Percentiles rank a stretch among this genome's conserved stretches.
phyloP scores from a whole-genome alignment of 1,140 invertebrate species.

The Pseudomyrmex dendroicus region DNA sequence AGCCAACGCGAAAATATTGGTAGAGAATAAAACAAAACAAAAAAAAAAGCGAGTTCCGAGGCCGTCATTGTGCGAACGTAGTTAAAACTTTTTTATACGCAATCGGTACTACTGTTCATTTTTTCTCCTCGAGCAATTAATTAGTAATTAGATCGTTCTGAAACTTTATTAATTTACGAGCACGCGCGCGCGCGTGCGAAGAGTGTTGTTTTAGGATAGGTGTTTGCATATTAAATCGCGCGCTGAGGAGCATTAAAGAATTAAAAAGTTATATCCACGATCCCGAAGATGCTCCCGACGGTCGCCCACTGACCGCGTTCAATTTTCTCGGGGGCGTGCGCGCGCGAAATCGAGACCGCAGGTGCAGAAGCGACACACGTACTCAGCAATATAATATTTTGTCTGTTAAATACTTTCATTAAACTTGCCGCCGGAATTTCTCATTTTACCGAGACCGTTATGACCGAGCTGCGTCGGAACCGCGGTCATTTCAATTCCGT shows the following conservation, averaged over 20 bases:
- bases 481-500: constrained; percentile 60
- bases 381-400: constrained; percentile 65
- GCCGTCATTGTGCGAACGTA: constrained; percentile 2
- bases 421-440: constrained; percentile 73
- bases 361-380: constrained; percentile 4
- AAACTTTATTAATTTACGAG: constrained; percentile 23
- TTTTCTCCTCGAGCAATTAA: constrained; percentile 17
- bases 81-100: constrained; percentile 50
- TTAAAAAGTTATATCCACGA: neutral
- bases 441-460: constrained; percentile 68
- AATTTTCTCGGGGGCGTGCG: constrained; percentile 38
- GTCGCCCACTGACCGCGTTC: constrained; percentile 19
- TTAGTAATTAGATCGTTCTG: constrained; percentile 41
- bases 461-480: neutral
- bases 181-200: no score
- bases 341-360: neutral
- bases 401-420: constrained; percentile 77
- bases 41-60: no score
- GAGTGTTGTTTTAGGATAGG: neutral
- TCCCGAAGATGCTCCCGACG: neutral
- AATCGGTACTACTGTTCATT: neutral
- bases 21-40: neutral
- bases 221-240: neutral
- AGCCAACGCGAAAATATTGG: constrained; percentile 45
- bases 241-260: neutral